Conservation (phyloP, 2,888 invertebrate genomes). For the Morinoia aosen region DNA sequence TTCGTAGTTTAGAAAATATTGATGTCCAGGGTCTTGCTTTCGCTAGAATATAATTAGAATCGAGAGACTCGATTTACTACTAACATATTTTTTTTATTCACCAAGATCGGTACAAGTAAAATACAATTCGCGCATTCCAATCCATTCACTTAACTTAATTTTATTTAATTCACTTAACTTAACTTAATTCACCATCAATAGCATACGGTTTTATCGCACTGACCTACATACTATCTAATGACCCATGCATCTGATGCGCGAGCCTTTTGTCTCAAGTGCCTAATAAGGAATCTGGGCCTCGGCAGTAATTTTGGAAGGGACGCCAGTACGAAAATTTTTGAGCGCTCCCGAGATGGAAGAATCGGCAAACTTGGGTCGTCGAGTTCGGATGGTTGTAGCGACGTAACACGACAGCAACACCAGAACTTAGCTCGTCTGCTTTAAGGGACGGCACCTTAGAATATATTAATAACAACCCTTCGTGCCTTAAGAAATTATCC, state of each 20-base stretch:
- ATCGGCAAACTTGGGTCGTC: not conserved
- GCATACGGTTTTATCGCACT: no score
- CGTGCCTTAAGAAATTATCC: not conserved
- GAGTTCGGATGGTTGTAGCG: not conserved
- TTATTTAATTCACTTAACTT: no score
- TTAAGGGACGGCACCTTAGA: slow-evolving; percentile 16
- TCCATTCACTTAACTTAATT: no score
- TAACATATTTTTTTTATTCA: no score
- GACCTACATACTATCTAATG: not conserved
- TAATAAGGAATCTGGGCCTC: not conserved
- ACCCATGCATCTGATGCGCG: not conserved
- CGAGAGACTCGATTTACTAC: no score
- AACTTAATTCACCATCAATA: no score
- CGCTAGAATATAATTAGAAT: no score
- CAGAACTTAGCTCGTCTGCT: slow-evolving; percentile 28
- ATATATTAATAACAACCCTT: slow-evolving; percentile 21
- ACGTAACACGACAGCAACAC: slow-evolving; percentile 5
- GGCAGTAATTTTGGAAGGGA: not conserved
- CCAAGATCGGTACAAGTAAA: no score
- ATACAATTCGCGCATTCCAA: no score
- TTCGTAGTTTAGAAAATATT: no score
- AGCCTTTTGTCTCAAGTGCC: not conserved
- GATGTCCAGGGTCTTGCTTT: no score
- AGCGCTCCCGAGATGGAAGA: not conserved
- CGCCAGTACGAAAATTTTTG: slow-evolving; percentile 17